A percentile compares a stretch with the other conserved stretches of the same genome.
These are phyloP conservation scores for Zygothrica quintamaculata DNA, from an alignment of 2,888 invertebrate species.

Conservation along the genomic window DNA sequence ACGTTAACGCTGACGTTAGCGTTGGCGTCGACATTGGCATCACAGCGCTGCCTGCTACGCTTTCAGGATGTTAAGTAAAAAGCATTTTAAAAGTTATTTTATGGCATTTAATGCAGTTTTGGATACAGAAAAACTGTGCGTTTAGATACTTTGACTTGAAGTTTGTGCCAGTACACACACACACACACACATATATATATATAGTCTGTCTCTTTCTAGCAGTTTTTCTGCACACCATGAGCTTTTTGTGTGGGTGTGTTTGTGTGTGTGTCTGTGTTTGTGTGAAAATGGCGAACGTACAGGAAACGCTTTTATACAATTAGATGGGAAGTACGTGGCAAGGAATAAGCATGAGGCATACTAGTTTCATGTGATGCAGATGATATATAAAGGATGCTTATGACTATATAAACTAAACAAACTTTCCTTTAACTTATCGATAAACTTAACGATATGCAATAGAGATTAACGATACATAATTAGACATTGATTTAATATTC, in stretches of 20 bases:
- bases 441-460: too few relatives aligned
- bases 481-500: too few relatives aligned
- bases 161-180: slow-evolving; percentile 51
- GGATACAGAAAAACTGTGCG: slow-evolving; percentile 78
- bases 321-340: slow-evolving; percentile 71
- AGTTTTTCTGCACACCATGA: slow-evolving; percentile 20
- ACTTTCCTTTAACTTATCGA: too few relatives aligned
- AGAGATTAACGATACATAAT: too few relatives aligned
- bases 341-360: slow-evolving; percentile 41
- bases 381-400: too few relatives aligned
- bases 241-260: slow-evolving; percentile 17
- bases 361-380: not conserved
- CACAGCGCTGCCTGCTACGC: slow-evolving; percentile 22
- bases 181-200: slow-evolving; percentile 6
- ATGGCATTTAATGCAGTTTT: slow-evolving; percentile 82
- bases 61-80: slow-evolving; percentile 78
- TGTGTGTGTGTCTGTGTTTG: slow-evolving; percentile 19
- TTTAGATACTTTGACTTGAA: slow-evolving; percentile 80
- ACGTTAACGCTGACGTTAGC: slow-evolving; percentile 12
- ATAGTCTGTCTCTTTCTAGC: slow-evolving; percentile 32
- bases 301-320: slow-evolving; percentile 79
- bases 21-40: slow-evolving; percentile 18
- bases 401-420: too few relatives aligned
- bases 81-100: slow-evolving; percentile 83
- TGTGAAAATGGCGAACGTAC: slow-evolving; percentile 75